These are phyloP conservation scores for Buathra laborator DNA, from an alignment of 2,888 invertebrate genomes.

Conservation along the genomic window DNA sequence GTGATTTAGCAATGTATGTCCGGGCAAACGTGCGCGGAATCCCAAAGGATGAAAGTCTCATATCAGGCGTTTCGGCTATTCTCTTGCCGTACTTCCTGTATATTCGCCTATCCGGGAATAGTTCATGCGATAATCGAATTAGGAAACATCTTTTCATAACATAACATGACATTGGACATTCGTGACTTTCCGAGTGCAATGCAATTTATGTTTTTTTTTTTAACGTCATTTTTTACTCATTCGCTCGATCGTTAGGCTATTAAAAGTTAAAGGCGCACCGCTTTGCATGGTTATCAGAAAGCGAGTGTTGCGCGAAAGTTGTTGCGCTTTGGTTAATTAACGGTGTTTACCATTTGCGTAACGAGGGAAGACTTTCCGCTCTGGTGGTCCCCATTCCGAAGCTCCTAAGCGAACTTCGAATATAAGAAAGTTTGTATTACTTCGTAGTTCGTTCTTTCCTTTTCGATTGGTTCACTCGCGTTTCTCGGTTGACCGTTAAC, in stretches of 20 bases:
- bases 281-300: too few species aligned
- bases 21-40: constrained; percentile 10
- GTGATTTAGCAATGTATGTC: constrained; percentile 21
- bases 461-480: neutral
- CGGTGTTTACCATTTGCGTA: neutral
- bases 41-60: constrained; percentile 2
- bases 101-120: neutral
- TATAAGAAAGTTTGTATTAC: neutral
- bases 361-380: neutral
- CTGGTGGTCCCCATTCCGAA: neutral
- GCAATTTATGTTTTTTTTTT: too few species aligned
- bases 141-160: neutral
- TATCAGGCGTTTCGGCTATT: neutral
- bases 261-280: too few species aligned
- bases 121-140: neutral
- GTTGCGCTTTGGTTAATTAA: too few species aligned
- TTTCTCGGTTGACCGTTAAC: neutral
- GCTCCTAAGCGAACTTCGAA: neutral
- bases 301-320: too few species aligned
- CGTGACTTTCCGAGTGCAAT: too few species aligned
- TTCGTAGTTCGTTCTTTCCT: neutral
- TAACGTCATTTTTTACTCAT: too few species aligned
- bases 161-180: too few species aligned
- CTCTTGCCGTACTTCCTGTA: neutral
- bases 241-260: too few species aligned